Evolutionary conservation across 1,140 invertebrate species (phyloP), one percentile per base, ranked within the genome.

Genomic region (Onthophagus taurus): DNA sequence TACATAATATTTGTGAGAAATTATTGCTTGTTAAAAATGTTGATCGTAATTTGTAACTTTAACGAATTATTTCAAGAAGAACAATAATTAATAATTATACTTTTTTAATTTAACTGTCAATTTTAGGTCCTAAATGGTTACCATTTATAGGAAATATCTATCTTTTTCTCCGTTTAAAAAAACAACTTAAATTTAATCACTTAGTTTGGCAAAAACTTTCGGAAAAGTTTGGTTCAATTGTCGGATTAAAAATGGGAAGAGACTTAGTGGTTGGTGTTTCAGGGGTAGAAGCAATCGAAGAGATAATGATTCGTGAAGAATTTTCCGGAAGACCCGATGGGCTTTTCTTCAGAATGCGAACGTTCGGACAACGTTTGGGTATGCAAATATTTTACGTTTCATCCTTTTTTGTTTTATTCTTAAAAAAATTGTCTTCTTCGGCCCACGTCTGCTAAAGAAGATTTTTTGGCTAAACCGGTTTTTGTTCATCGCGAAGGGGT

Each of bases 241-340:
- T 61, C 0, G 60, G 62, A 0, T 49, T 64, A 12, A 55, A 58
- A 51, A 50, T 80, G 16, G 83, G 82, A 1, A 61, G 60, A 7
- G 64, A 75, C 29, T 64, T 72, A 18, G 55, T 83, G 0, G 73
- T 84, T 1, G 55, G 79, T 4, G 69, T 83, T 1, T 77, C 72
- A n/a, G 74, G 76, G 1, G 66, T 71, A 45, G 69, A 77, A 29
- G 59, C 72, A 1, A 73, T 81, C 0, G 77, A 71, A 47, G 74
- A 81, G 51, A 70, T 76, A 5, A 63, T 77, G 1, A 61, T 64
- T 2, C 69, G 64, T 24, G 76, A 81, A 5, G 76, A 80, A 31
- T 81, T 85, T 44, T 73, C 79, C 31, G 80, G 76, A 3, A 68
- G 83, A 44, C 83, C 83, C 0, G 71, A 79, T 57, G 79, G 80